Base-by-base conservation (phyloP, 2,888 invertebrate species). In the Scaptomyza polygonia region DNA sequence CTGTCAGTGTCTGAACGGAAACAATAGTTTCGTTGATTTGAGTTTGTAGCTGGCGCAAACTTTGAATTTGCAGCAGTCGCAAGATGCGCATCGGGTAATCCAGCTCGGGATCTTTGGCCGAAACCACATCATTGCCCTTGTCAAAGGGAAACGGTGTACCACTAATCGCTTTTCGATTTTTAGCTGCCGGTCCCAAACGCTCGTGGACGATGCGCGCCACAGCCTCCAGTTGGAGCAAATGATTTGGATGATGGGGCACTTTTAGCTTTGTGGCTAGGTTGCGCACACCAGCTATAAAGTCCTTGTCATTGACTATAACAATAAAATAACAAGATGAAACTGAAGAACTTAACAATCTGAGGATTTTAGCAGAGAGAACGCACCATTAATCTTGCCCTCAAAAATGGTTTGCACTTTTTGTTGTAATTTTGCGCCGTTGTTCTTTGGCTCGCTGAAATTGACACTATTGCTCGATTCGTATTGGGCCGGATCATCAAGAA, bases 1-100 rank as follows among this genome's bases (percentile, higher is more conserved):
- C 99, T 1, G 99, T 99, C 1, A 99, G 93, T 68, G 93, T 94
- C 93, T 99, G 99, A 4, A 98, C 96, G 44, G 95, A 94, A 1
- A 99, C 99, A 76, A 99, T 96, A 1, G 97, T 95, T 91, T 98
- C 97, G 92, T 99, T 99, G 52, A 99, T 98, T 86, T 94, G 94
- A 0, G 98, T 98, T 91, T 99, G 99, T 51, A 99, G 93, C 71
- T 91, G 79, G 0, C 92, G 90, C 1, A 92, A 69, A 53, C 90
- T 91, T 77, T 91, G 91, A 44, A 96, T 94, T 89, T 95, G 95
- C 44, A 96, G 90, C 40, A 97, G 93, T 43, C 96, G 93, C 56
- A 98, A 92, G 55, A 96, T 94, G 91, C 96, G 96, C 1, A 95
- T 95, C 2, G 96, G 95, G 79, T 94, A 93, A 72, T 95, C 95